Conservation (phyloP, 2,888 invertebrate species). For the Endotricha flammealis region DNA sequence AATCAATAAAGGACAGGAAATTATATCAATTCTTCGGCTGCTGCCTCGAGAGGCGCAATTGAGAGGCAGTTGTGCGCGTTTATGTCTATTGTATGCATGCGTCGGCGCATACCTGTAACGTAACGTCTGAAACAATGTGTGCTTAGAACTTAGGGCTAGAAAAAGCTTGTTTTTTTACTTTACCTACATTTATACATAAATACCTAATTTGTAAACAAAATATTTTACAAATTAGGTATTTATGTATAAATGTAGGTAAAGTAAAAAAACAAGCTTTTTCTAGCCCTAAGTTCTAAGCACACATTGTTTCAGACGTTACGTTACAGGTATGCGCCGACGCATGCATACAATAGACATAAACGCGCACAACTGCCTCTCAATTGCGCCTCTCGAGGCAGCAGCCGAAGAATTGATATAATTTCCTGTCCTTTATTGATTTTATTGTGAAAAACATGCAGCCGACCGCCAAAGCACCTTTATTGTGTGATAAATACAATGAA, state of each 20-base stretch:
- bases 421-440: constrained; percentile 52
- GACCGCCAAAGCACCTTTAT: constrained; percentile 54
- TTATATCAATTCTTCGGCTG: constrained; percentile 29
- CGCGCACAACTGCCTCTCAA: constrained; percentile 37
- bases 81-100: constrained; percentile 60
- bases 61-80: constrained; percentile 44
- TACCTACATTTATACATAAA: too few relatives aligned
- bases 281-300: too few relatives aligned
- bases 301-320: too few relatives aligned
- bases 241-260: too few relatives aligned
- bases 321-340: constrained; percentile 43
- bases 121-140: not conserved
- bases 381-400: constrained; percentile 1
- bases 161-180: not conserved
- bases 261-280: too few relatives aligned
- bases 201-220: too few relatives aligned
- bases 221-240: too few relatives aligned
- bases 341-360: constrained; percentile 60
- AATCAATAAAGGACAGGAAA: constrained; percentile 57
- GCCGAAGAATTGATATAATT: constrained; percentile 37
- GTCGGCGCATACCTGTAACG: constrained; percentile 37
- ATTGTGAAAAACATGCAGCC: constrained; percentile 34
- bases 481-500: constrained; percentile 61
- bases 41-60: constrained; percentile 4
- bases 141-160: not conserved